phyloP scores from a whole-genome alignment of 2,797 vertebrate species.

The Manis crassicaudata region DNA sequence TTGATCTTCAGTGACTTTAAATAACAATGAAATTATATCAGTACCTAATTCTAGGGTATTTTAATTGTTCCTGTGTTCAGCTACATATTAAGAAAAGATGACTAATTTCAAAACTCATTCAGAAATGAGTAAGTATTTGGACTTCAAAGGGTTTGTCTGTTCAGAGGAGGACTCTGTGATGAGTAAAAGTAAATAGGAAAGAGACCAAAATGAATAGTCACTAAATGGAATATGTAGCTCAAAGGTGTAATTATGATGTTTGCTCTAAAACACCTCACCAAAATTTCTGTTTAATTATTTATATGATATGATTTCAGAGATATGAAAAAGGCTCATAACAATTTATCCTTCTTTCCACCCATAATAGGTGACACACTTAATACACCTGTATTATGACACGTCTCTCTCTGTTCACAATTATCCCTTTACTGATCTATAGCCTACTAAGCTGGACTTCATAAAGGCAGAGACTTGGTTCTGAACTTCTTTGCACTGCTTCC shows the following conservation, averaged over 20 bases:
- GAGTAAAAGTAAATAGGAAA: neutral
- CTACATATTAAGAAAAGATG: conserved; percentile 22
- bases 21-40: conserved; percentile 1
- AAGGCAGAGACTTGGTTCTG: neutral
- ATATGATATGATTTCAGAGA: neutral
- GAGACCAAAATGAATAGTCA: neutral
- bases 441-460: neutral
- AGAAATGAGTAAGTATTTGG: neutral
- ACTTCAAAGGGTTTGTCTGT: neutral
- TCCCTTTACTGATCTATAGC: neutral
- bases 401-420: neutral
- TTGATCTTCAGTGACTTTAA: conserved; percentile 2
- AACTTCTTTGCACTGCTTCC: neutral
- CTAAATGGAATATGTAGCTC: neutral
- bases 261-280: neutral
- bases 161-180: neutral
- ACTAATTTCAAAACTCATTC: conserved; percentile 4
- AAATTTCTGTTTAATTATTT: neutral
- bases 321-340: neutral
- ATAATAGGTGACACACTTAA: neutral
- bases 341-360: neutral
- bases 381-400: neutral
- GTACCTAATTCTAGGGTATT: neutral
- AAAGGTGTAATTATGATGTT: conserved; percentile 7
- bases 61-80: neutral